Evolutionary conservation across 92 coral and sea anemone genomes (phyloP).

Genomic region (Palythoa heliodiscus): DNA sequence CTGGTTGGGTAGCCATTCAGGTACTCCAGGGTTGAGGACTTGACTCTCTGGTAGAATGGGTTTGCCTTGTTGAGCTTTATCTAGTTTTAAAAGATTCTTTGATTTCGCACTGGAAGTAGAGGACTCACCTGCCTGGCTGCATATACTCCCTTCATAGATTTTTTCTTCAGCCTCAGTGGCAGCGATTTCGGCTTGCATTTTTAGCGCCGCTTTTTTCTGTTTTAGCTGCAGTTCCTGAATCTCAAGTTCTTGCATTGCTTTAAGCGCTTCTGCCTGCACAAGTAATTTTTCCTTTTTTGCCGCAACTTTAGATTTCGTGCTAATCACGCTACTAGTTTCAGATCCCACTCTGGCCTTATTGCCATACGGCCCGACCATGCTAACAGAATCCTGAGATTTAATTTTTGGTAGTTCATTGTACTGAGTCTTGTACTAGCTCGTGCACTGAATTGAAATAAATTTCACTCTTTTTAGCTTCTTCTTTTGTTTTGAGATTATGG

Average conservation of each 20-base stretch:
- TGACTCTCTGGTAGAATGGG: neutral
- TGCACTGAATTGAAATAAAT: neutral
- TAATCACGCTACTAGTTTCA: neutral
- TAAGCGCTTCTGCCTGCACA: too few relatives aligned
- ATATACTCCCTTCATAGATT: neutral
- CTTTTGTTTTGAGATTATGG: neutral
- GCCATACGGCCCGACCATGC: neutral
- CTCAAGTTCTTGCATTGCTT: too few relatives aligned
- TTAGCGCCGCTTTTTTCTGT: too few relatives aligned
- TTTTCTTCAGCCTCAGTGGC: too few relatives aligned
- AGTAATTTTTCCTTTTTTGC: too few relatives aligned
- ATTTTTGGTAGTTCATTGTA: too few relatives aligned
- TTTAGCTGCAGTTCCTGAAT: too few relatives aligned
- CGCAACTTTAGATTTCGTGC: too few relatives aligned
- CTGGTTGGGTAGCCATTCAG: constrained; percentile 30
- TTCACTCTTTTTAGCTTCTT: neutral
- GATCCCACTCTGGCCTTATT: neutral
- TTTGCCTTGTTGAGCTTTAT: neutral
- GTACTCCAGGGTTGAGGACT: constrained; percentile 5
- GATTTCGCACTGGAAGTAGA: neutral
- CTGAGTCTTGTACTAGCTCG: neutral
- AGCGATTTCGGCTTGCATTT: too few relatives aligned
- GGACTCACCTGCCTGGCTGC: constrained; percentile 18
- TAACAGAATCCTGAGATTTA: too few relatives aligned
- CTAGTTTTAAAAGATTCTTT: neutral